Conservation (phyloP, 2,797 vertebrate genomes). For the Rhyacichthys aspro region DNA sequence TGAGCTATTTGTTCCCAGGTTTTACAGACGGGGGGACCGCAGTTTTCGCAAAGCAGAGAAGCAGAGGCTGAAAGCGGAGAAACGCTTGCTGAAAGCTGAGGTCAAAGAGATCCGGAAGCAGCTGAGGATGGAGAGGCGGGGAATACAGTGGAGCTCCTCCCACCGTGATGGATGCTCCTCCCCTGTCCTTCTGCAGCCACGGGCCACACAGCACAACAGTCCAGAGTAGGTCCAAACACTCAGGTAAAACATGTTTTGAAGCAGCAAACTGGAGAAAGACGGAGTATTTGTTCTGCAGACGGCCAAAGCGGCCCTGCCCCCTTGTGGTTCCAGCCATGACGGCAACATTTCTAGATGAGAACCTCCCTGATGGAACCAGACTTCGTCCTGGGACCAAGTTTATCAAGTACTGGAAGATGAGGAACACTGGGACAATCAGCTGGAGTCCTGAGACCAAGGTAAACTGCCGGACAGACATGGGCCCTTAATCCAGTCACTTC, state of each 20-base stretch:
- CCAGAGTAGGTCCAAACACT: constrained; percentile 78
- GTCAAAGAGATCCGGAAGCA: constrained; percentile 95
- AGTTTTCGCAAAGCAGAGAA: constrained; percentile 95
- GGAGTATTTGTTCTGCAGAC: constrained; percentile 69
- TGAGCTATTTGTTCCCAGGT: constrained; percentile 71
- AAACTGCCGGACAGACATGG: constrained; percentile 8
- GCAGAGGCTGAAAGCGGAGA: constrained; percentile 92
- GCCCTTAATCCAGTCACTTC: too few species aligned
- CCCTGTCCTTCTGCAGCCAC: constrained; percentile 74
- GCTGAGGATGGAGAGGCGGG: constrained; percentile 91
- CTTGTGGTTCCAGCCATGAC: constrained; percentile 87
- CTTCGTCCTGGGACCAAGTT: constrained; percentile 92
- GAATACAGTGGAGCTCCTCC: constrained; percentile 88
- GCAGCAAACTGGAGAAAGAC: not conserved
- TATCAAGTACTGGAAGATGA: constrained; percentile 97
- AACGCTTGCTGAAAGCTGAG: constrained; percentile 93
- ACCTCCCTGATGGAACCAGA: constrained; percentile 92
- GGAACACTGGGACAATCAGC: constrained; percentile 89
- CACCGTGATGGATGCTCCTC: constrained; percentile 77
- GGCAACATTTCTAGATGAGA: constrained; percentile 94
- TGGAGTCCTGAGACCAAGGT: constrained; percentile 95
- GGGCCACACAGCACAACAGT: constrained; percentile 79
- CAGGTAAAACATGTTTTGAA: not conserved
- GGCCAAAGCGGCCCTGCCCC: constrained; percentile 85
- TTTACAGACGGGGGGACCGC: constrained; percentile 92